Base-by-base conservation (phyloP, 2,888 invertebrate genomes). In the Hymenopus coronatus region DNA sequence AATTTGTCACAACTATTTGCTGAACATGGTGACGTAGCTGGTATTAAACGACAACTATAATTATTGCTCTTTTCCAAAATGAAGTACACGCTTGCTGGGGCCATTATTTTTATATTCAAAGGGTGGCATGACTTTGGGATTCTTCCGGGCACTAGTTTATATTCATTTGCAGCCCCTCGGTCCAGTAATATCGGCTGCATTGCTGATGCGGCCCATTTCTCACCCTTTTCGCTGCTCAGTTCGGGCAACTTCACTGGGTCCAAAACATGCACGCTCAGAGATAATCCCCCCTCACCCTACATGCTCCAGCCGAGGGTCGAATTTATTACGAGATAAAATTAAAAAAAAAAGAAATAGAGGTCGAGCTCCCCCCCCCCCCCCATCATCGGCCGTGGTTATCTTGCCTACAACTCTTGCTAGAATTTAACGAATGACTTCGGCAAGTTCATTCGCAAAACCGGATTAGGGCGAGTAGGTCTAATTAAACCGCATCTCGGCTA, bases 391-490 rank as follows among this genome's bases (percentile, higher is more conserved):
- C 20, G 54, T 20, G 54, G 54, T 70, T 70, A 70, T 70, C 54
- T 70, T 70, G 54, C 54, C 54, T 70, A 20, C 25, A 70, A 70
- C 54, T 70, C 54, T 70, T 70, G 54, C 54, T 70, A 70, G 54
- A 70, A 70, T 70, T 70, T 70, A 70, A 70, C 54, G 54, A 70
- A 70, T 70, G 54, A 70, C 54, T 70, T 70, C 54, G 54, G 54
- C 54, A 84, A 27, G n/a, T 30, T 84, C 12, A 25, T 40, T 40
- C 84, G n/a, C 40, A 33, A 33, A 84, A 20, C 14, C 84, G 40
- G 84, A 84, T 84, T 84, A 40, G n/a, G n/a, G n/a, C 40, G 40
- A 33, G 25, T 84, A 84, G 33, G 84, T 84, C 84, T 84, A 84
- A 84, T 84, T 84, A 84, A 33, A 84, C 84, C 54, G 54, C 54